Conservation (phyloP, 2,888 invertebrate species). For the Oscheius sp. region DNA sequence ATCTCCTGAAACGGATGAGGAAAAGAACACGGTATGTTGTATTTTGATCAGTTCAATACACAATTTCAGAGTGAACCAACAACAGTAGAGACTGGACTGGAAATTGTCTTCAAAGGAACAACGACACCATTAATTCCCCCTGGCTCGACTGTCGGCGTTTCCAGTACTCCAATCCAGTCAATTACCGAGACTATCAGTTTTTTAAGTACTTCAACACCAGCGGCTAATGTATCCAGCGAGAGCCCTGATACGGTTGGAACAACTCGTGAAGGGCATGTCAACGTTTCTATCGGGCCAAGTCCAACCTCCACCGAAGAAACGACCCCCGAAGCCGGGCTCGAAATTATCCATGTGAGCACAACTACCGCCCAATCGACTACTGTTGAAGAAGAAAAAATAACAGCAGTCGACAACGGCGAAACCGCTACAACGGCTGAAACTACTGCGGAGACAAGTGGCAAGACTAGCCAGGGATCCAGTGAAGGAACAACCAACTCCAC, state of each 20-base stretch:
- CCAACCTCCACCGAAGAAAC: conserved; percentile 1
- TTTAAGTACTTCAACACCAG: conserved; percentile 18
- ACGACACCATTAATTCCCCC: not conserved
- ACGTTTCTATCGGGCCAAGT: conserved; percentile 11
- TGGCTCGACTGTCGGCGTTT: not conserved
- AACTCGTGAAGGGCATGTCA: conserved; percentile 2
- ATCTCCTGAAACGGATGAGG: too few species aligned
- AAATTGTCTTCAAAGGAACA: conserved; percentile 11
- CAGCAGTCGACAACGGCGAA: not conserved
- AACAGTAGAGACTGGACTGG: conserved; percentile 30
- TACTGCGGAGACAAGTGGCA: too few species aligned
- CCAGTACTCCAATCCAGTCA: not conserved
- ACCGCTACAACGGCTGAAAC: too few species aligned
- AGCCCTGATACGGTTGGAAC: conserved; percentile 16
- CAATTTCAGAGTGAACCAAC: conserved; percentile 16
- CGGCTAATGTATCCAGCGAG: not conserved
- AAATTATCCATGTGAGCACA: conserved; percentile 6
- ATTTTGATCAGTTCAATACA: not conserved
- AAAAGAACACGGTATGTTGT: not conserved
- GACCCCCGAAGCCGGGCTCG: conserved; percentile 16
- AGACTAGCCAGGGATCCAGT: too few species aligned
- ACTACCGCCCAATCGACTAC: not conserved
- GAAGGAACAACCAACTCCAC: not conserved
- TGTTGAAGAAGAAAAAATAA: conserved; percentile 4
- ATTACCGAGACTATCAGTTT: not conserved